A percentile compares a stretch with the other conserved stretches of the same genome.
Evolutionary conservation across 2,797 vertebrate genomes (phyloP).

Genomic region (Artibeus jamaicensis): DNA sequence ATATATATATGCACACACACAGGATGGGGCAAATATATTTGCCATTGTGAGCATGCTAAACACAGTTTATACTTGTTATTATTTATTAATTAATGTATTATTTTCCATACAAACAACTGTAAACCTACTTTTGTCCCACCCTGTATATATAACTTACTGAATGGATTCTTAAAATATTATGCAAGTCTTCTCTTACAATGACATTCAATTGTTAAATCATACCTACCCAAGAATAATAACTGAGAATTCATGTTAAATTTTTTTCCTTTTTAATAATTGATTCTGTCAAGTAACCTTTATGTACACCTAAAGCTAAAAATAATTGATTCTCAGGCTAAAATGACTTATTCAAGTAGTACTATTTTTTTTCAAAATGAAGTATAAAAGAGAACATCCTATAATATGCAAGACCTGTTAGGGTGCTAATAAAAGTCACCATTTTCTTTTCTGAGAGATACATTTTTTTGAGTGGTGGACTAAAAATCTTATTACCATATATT

Average conservation of each 20-base stretch:
- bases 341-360: not conserved
- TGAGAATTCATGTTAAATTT: not conserved
- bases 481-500: not conserved
- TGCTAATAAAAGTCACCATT: conserved; percentile 6
- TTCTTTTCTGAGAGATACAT: not conserved
- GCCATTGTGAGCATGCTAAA: too few relatives aligned
- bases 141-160: not conserved
- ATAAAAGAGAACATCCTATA: not conserved
- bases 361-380: not conserved
- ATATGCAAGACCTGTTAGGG: not conserved
- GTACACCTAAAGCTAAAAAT: not conserved
- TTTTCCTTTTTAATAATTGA: not conserved
- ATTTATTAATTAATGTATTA: not conserved
- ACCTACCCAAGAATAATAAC: not conserved
- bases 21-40: not conserved
- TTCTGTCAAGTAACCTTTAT: not conserved
- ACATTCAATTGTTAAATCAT: not conserved
- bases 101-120: not conserved
- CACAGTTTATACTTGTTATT: too few relatives aligned
- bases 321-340: not conserved
- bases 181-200: not conserved
- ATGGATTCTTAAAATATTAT: not conserved
- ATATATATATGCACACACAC: not conserved
- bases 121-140: not conserved
- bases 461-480: not conserved